Percentiles rank a stretch among this genome's conserved stretches.
Evolutionary conservation across 1,140 invertebrate genomes (phyloP).

Genomic region (Drosophila lacertosa): DNA sequence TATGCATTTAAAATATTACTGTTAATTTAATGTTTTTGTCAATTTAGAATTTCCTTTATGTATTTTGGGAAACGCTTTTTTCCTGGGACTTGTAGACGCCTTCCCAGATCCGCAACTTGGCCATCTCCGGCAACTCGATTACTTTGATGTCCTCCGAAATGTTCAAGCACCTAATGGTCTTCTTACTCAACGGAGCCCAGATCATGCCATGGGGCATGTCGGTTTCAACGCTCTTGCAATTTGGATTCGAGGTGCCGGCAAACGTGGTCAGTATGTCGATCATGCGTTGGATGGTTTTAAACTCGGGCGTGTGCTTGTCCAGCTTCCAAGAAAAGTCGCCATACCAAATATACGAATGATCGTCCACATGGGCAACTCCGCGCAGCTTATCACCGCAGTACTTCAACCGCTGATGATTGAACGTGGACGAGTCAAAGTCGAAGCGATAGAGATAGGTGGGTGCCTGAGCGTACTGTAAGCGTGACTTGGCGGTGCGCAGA

Average conservation of each 20-base stretch:
- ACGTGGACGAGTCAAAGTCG: slow-evolving; percentile 77
- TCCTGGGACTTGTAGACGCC: slow-evolving; percentile 32
- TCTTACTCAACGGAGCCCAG: slow-evolving; percentile 58
- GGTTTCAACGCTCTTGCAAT: slow-evolving; percentile 44
- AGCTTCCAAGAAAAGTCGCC: slow-evolving; percentile 83
- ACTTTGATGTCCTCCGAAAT: slow-evolving; percentile 74
- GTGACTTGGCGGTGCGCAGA: slow-evolving; percentile 58
- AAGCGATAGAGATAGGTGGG: slow-evolving; percentile 84
- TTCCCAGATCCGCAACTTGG: slow-evolving; percentile 59
- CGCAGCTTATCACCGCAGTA: slow-evolving; percentile 69
- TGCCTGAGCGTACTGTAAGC: slow-evolving; percentile 37
- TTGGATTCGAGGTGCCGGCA: slow-evolving; percentile 79
- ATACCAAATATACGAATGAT: slow-evolving; percentile 87
- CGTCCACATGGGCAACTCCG: slow-evolving; percentile 87
- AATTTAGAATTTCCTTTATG: neutral
- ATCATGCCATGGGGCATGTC: slow-evolving; percentile 39
- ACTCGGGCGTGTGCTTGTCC: slow-evolving; percentile 72
- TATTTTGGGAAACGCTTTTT: neutral
- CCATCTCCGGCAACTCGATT: slow-evolving; percentile 80
- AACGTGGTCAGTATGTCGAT: slow-evolving; percentile 84
- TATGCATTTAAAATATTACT: neutral
- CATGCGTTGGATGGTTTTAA: slow-evolving; percentile 84
- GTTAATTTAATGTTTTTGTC: slow-evolving; percentile 4
- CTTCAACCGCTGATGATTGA: slow-evolving; percentile 74
- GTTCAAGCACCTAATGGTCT: slow-evolving; percentile 79